Base-by-base conservation (phyloP, 2,888 invertebrate genomes). In the Phortica okadai region DNA sequence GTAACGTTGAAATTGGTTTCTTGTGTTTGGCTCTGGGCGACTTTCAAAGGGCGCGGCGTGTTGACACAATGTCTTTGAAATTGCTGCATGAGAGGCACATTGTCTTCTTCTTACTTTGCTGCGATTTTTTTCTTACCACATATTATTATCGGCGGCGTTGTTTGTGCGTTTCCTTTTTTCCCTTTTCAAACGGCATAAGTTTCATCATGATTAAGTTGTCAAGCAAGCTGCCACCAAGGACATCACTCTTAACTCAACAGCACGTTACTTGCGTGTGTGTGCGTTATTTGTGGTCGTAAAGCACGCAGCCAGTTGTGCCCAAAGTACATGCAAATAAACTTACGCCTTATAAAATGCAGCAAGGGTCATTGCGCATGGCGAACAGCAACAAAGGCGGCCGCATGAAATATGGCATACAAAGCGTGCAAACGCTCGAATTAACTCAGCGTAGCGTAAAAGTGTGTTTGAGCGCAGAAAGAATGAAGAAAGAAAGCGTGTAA, bases 381-480 rank as follows among this genome's bases (percentile, higher is more conserved):
- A 6, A 59, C 59, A 59, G 7, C 62, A 25, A 5, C 16, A 62
- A 50, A 50, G 50, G 14, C 50, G 6, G 50, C 33, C n/a, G 10
- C 25, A 25, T 11, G 16, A 6, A 62, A 50, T 25, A 8, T 16
- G 7, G 62, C 21, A 25, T 21, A 62, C 16, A 62, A 62, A 25
- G 25, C 16, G 62, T 62, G 16, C 4, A 62, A 4, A 25, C 62
- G 42, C 5, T 6, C 14, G 59, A 59, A n/a, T 54, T 54, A 33
- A 58, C 21, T 70, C 74, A 72, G 82, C 80, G 73, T 82, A 78
- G 76, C 81, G 56, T 41, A 11, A 16, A 45, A 50, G 10, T 50
- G 2, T 50, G 50, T 14, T 50, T 6, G 45, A 7, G 2, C 45
- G 45, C n/a, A 42, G 21, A 62, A 8, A 44, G 42, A 42, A 66